phyloP scores from a whole-genome alignment of 1,140 invertebrate genomes.

The Drosophila tristis region DNA sequence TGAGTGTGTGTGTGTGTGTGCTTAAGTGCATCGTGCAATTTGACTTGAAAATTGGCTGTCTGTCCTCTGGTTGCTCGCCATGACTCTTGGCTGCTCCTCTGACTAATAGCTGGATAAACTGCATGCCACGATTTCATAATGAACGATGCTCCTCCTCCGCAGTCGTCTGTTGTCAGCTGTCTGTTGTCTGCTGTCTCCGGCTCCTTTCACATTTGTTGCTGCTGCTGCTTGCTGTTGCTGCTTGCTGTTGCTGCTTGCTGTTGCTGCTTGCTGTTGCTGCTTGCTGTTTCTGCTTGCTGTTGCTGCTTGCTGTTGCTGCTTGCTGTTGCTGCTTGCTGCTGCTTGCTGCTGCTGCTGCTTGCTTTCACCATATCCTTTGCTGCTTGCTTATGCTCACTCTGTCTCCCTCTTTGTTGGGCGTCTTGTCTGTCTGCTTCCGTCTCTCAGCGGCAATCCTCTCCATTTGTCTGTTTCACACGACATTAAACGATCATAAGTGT shows the following conservation, averaged over 20 bases:
- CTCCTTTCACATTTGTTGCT: neutral
- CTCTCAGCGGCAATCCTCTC: neutral
- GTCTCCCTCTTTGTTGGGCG: too few relatives aligned
- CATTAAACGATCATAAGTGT: conserved; percentile 39
- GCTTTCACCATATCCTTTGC: too few relatives aligned
- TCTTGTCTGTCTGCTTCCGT: too few relatives aligned
- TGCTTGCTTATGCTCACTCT: too few relatives aligned
- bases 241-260: too few relatives aligned
- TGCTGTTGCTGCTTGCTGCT: too few relatives aligned
- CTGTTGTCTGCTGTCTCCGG: neutral
- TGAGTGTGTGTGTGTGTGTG: conserved; percentile 16
- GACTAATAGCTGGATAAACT: conserved; percentile 77
- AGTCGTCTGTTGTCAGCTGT: neutral
- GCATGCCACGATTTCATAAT: conserved; percentile 60
- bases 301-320: too few relatives aligned
- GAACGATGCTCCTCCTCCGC: conserved; percentile 20
- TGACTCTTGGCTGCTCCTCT: conserved; percentile 1
- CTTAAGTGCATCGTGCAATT: conserved; percentile 66
- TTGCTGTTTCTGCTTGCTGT: neutral
- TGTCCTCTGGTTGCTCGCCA: neutral
- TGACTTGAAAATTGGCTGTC: conserved; percentile 49
- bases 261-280: too few relatives aligned
- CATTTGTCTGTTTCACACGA: conserved; percentile 42
- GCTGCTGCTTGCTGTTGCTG: too few relatives aligned
- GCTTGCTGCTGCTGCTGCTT: too few relatives aligned